Evolutionary conservation across 2,113 vertebrate genomes (phyloP).

Genomic region (Tamias sibiricus): DNA sequence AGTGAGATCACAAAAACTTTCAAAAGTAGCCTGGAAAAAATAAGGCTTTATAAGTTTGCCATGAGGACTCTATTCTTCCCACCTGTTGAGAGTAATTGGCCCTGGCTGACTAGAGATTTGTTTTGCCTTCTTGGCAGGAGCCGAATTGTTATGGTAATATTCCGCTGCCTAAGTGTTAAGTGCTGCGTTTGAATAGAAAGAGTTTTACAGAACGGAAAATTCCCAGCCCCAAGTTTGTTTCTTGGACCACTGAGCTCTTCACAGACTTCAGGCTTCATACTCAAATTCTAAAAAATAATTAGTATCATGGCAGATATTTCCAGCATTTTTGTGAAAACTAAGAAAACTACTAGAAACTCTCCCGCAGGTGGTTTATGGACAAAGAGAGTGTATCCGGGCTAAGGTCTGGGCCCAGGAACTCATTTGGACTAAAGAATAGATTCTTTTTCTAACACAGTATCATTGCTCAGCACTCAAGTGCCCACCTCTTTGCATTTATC

Average conservation of each 20-base stretch:
- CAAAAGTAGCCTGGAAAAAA: conserved; percentile 73
- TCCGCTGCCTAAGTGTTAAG: conserved; percentile 58
- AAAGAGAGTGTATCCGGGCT: no score
- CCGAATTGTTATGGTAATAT: conserved; percentile 84
- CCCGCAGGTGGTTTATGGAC: rapidly evolving
- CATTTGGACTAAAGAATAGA: not conserved
- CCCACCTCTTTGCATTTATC: not conserved
- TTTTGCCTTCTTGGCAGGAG: conserved; percentile 76
- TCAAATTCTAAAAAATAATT: conserved; percentile 35
- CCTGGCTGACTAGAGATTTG: conserved; percentile 66
- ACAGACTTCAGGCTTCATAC: not conserved
- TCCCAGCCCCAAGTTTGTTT: conserved; percentile 28
- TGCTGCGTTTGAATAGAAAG: conserved; percentile 69
- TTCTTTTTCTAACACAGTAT: not conserved
- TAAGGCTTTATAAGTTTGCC: conserved; percentile 63
- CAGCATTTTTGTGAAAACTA: not conserved
- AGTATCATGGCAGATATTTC: not conserved
- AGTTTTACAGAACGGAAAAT: conserved; percentile 57
- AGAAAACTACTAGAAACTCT: not conserved
- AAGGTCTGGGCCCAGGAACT: no score
- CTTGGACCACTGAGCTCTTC: not conserved
- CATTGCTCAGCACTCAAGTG: rapidly evolving
- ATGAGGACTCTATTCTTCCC: conserved; percentile 58
- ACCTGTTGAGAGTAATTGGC: conserved; percentile 80
- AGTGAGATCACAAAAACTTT: conserved; percentile 80